These are phyloP conservation scores for Frankliniella intonsa DNA, from an alignment of 2,888 invertebrate species.

Conservation along the genomic window DNA sequence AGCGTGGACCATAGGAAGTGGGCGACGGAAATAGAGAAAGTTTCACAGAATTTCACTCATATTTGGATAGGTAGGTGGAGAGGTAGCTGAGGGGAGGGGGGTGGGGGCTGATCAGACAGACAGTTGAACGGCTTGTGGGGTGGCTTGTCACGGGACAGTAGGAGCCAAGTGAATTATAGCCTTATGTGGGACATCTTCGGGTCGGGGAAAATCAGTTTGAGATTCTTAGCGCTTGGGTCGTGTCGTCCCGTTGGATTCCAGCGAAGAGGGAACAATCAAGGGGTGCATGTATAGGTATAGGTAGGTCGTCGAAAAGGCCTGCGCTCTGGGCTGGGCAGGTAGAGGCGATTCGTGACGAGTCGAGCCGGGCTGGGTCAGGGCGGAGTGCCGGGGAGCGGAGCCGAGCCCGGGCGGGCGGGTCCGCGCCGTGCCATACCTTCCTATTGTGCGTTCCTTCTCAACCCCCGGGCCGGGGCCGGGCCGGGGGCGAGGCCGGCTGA, in stretches of 20 bases:
- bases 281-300: background rate
- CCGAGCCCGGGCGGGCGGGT: background rate
- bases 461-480: background rate
- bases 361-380: background rate
- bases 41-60: no score
- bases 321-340: constrained; percentile 15
- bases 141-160: background rate
- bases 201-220: constrained; percentile 26
- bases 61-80: no score
- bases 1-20: no score
- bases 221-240: constrained; percentile 16
- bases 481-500: background rate
- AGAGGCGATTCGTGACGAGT: constrained; percentile 15
- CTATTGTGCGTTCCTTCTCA: background rate
- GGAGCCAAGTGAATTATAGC: constrained; percentile 20
- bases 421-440: constrained; percentile 9
- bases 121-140: background rate
- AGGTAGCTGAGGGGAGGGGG: background rate
- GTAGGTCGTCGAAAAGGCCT: constrained; percentile 18
- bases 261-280: constrained; percentile 24
- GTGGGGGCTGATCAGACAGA: no score
- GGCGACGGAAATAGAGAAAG: no score
- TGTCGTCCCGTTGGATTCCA: constrained; percentile 21
- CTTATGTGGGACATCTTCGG: constrained; percentile 23
- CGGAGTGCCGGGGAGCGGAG: background rate